Evolutionary conservation across 2,113 vertebrate species (phyloP).

Genomic region (Gnathonemus echidnorhynchus): DNA sequence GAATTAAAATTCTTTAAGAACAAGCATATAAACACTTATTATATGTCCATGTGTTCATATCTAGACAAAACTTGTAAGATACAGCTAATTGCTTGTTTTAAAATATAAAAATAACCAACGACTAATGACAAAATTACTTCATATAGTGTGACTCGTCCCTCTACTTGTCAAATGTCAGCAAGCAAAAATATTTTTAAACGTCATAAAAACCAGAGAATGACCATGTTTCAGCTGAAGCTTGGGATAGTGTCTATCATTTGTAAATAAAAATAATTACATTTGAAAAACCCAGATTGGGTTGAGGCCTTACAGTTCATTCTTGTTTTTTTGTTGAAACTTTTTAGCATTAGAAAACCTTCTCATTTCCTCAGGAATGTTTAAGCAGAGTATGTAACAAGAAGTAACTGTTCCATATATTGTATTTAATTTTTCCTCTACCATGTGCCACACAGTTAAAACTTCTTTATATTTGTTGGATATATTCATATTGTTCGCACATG

Average conservation of each 20-base stretch:
- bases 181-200: neutral
- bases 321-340: neutral
- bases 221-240: neutral
- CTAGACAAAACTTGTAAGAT: neutral
- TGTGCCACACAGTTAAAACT: neutral
- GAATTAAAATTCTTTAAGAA: neutral
- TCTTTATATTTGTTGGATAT: neutral
- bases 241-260: neutral
- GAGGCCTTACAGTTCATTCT: neutral
- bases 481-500: neutral
- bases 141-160: neutral
- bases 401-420: neutral
- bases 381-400: neutral
- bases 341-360: neutral
- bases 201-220: neutral
- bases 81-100: neutral
- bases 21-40: neutral
- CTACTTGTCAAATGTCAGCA: neutral
- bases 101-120: neutral
- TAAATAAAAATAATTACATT: neutral
- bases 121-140: neutral
- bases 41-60: neutral
- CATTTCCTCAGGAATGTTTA: neutral
- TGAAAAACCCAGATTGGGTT: neutral
- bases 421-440: neutral